These are phyloP conservation scores for Craseonycteris thonglongyai DNA, from an alignment of 2,113 vertebrate genomes.

Conservation along the genomic window DNA sequence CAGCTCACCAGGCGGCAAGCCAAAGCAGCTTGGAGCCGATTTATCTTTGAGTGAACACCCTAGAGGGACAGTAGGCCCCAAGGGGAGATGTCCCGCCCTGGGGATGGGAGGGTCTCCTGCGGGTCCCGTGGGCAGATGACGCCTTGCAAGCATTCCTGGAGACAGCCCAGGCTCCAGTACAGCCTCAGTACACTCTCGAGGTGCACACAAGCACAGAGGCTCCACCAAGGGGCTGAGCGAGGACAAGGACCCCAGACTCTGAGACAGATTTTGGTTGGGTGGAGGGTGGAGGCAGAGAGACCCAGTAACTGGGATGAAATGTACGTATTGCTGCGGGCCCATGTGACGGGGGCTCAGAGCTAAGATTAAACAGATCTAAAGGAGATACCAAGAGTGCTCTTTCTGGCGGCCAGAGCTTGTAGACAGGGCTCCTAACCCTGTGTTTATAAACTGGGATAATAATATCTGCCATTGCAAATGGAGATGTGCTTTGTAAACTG, in stretches of 20 bases:
- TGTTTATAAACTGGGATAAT: conserved; percentile 53
- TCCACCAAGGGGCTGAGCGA: not conserved
- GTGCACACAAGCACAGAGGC: not conserved
- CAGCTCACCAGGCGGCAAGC: not conserved
- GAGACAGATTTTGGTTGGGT: not conserved
- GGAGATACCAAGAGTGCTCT: not conserved
- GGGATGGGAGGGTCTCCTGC: not conserved
- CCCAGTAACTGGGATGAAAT: not conserved
- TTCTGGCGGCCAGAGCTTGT: not conserved
- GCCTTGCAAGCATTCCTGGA: not conserved
- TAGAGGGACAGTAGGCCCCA: not conserved
- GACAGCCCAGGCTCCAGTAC: not conserved
- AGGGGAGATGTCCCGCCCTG: not conserved
- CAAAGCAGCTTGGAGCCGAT: too few species aligned
- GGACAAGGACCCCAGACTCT: not conserved
- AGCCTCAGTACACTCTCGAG: not conserved
- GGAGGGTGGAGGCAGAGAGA: not conserved
- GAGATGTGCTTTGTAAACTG: conserved; percentile 63
- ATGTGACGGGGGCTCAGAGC: not conserved
- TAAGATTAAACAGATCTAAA: not conserved
- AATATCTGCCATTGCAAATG: conserved; percentile 19
- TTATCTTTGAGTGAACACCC: not conserved
- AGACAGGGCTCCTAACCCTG: conserved; percentile 34
- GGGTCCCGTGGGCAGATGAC: not conserved
- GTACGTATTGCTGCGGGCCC: not conserved